Conservation (phyloP, 2,113 vertebrate species). For the Sarotherodon lohbergeri region DNA sequence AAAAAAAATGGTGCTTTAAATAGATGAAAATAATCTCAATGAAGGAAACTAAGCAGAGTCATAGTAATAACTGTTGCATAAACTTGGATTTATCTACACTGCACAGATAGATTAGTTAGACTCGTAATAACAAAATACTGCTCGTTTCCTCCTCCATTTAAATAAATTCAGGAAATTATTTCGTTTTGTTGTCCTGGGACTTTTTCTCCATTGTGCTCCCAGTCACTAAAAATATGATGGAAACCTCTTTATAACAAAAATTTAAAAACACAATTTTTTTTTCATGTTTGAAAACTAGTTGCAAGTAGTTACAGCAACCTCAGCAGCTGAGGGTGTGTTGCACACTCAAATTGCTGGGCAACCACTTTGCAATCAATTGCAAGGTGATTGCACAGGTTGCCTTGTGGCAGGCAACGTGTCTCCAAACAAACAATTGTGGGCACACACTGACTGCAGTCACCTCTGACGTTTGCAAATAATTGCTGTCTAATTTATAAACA, state of each 20-base stretch:
- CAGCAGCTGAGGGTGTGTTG: neutral
- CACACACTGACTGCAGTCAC: neutral
- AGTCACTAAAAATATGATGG: neutral
- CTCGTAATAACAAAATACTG: neutral
- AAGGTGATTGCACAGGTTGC: neutral
- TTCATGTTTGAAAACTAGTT: neutral
- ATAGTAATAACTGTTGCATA: neutral
- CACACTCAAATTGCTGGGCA: neutral
- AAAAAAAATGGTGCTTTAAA: neutral
- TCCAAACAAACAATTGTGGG: too few species aligned
- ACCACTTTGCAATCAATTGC: neutral
- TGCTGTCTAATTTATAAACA: neutral
- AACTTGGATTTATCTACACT: neutral
- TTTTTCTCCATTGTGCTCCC: neutral
- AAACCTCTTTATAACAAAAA: neutral
- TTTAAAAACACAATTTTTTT: rapidly evolving
- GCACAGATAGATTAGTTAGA: neutral
- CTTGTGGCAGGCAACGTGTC: too few species aligned
- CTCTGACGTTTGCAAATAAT: neutral
- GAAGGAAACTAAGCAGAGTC: neutral
- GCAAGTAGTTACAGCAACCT: neutral
- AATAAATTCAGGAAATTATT: neutral
- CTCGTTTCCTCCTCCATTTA: neutral
- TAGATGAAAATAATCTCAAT: neutral
- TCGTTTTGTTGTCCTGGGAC: neutral